Percentiles rank a stretch among this genome's conserved stretches.
Conservation (phyloP, 2,888 invertebrate species). For the Eremobia ochroleuca region DNA sequence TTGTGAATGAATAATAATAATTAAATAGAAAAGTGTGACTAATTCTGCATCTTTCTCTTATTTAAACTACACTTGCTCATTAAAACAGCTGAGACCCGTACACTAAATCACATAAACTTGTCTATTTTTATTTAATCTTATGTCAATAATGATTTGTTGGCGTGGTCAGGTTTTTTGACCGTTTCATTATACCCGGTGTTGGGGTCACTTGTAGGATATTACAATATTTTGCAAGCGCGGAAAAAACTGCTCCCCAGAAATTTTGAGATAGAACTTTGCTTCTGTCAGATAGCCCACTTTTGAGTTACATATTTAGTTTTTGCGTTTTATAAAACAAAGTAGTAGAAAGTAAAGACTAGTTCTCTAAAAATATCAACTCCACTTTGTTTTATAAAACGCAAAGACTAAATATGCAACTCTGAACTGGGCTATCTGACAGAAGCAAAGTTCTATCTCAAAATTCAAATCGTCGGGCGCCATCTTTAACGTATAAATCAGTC, state of each 20-base stretch:
- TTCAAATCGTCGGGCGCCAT: slow-evolving; percentile 65
- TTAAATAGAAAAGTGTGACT: too few species aligned
- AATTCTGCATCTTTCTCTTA: not conserved
- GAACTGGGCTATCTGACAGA: slow-evolving; percentile 55
- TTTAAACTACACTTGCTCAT: too few species aligned
- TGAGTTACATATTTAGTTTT: slow-evolving; percentile 38
- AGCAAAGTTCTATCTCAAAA: slow-evolving; percentile 58
- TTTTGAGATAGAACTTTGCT: slow-evolving; percentile 58
- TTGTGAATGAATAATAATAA: too few species aligned
- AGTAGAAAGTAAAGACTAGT: too few species aligned
- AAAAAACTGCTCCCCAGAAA: slow-evolving; percentile 13
- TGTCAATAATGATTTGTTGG: not conserved
- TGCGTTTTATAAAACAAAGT: not conserved
- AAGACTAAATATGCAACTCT: slow-evolving; percentile 37
- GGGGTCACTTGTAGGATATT: not conserved
- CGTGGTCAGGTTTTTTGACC: not conserved
- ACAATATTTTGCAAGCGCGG: not conserved
- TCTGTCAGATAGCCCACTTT: slow-evolving; percentile 56
- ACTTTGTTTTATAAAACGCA: not conserved
- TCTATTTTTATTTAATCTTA: not conserved
- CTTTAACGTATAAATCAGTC: slow-evolving; percentile 71
- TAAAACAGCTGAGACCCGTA: too few species aligned
- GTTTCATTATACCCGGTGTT: not conserved
- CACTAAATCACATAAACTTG: too few species aligned
- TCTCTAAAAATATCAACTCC: not conserved